Percentiles rank a stretch among this genome's conserved stretches.
These are phyloP conservation scores for Sapayoa aenigma DNA, from an alignment of 2,113 vertebrate genomes.

Conservation along the genomic window DNA sequence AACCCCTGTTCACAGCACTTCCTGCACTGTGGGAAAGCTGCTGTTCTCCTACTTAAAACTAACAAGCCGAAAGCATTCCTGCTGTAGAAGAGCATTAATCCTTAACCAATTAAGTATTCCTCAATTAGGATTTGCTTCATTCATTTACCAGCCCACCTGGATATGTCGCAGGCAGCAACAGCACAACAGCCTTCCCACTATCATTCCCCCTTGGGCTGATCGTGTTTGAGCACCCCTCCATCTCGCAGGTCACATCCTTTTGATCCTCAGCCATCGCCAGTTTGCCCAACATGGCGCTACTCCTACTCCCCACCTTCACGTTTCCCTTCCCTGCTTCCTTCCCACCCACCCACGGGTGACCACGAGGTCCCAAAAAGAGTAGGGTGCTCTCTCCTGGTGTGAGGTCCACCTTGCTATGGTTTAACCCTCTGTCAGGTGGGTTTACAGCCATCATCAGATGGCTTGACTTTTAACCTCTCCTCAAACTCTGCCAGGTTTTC, in stretches of 20 bases:
- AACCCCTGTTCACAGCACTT: background rate
- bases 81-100: background rate
- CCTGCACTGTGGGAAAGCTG: background rate
- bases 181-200: accelerated
- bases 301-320: background rate
- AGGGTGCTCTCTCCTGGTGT: background rate
- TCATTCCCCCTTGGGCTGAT: accelerated
- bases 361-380: background rate
- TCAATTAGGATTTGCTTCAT: background rate
- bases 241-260: background rate
- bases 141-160: accelerated
- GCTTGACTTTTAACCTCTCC: background rate
- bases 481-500: background rate
- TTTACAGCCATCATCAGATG: background rate
- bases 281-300: background rate
- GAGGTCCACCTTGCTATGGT: background rate
- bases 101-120: background rate
- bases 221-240: background rate
- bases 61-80: background rate
- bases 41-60: background rate
- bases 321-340: background rate
- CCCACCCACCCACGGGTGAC: background rate
- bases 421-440: background rate
- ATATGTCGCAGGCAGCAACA: background rate
- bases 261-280: background rate